Percentiles rank a stretch among this genome's conserved stretches.
Evolutionary conservation across 2,113 vertebrate genomes (phyloP).

Genomic region (Campylorhamphus procurvoides): DNA sequence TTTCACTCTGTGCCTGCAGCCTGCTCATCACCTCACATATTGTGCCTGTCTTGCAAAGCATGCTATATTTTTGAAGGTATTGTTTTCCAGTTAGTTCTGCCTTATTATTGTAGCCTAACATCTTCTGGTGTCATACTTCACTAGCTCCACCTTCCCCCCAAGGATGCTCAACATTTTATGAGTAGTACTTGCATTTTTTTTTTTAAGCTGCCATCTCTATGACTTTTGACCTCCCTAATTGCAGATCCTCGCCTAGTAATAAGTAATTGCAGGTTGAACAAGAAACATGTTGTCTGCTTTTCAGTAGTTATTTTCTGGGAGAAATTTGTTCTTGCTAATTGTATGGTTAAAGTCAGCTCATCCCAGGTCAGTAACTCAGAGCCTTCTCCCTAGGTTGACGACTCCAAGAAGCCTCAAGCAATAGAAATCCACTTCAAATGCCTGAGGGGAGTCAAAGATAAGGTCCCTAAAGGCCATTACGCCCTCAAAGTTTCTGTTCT

Average conservation of each 20-base stretch:
- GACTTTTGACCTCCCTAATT: slow-evolving; percentile 72
- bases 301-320: neutral
- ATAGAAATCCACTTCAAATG: slow-evolving; percentile 84
- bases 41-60: neutral
- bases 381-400: slow-evolving; percentile 72
- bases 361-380: slow-evolving; percentile 66
- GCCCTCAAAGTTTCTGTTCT: slow-evolving; percentile 81
- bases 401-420: slow-evolving; percentile 51
- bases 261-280: slow-evolving; percentile 66
- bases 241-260: slow-evolving; percentile 7
- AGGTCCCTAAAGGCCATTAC: slow-evolving; percentile 84
- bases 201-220: neutral
- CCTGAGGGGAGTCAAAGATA: slow-evolving; percentile 87
- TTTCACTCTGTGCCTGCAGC: slow-evolving; percentile 8
- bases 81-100: slow-evolving; percentile 56
- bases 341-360: slow-evolving; percentile 24
- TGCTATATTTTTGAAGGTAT: slow-evolving; percentile 1
- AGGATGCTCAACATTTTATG: slow-evolving; percentile 35
- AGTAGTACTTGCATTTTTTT: neutral
- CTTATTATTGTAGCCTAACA: slow-evolving; percentile 39
- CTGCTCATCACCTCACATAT: neutral
- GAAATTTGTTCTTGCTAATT: slow-evolving; percentile 57
- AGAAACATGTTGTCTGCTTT: slow-evolving; percentile 54
- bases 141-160: slow-evolving; percentile 30
- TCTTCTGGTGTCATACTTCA: slow-evolving; percentile 61